Conservation (phyloP, 2,113 vertebrate species). For the Tachysurus vachellii region DNA sequence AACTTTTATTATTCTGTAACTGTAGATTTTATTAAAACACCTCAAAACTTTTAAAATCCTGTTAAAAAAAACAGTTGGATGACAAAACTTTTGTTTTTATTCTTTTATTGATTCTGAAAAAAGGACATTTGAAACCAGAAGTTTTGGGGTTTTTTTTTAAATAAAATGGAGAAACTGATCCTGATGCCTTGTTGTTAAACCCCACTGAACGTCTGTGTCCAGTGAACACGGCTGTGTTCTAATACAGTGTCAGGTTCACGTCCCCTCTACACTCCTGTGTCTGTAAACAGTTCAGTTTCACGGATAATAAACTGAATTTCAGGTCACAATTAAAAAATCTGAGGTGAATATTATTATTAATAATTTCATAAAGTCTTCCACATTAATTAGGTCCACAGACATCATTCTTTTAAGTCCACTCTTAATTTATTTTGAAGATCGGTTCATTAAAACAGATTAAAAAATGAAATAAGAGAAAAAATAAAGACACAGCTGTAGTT, state of each 20-base stretch:
- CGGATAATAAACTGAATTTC: no score
- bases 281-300: no score
- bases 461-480: slow-evolving; percentile 38
- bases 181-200: not conserved
- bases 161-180: not conserved
- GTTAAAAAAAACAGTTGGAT: not conserved
- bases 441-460: not conserved
- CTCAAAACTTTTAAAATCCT: not conserved
- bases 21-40: not conserved
- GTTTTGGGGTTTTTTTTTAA: not conserved
- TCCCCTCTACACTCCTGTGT: no score
- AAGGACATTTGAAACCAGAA: not conserved
- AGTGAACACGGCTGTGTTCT: not conserved
- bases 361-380: not conserved
- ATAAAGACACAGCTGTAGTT: slow-evolving; percentile 36
- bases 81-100: not conserved
- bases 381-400: not conserved
- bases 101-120: not conserved
- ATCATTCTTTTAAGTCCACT: not conserved
- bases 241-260: not conserved
- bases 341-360: not conserved
- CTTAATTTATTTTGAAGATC: slow-evolving; percentile 35
- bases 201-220: no score
- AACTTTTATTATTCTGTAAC: no score
- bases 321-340: not conserved